A percentile compares a stretch with the other conserved stretches of the same genome.
phyloP scores from a whole-genome alignment of 2,797 vertebrate species.

The Oryzias sinensis region DNA sequence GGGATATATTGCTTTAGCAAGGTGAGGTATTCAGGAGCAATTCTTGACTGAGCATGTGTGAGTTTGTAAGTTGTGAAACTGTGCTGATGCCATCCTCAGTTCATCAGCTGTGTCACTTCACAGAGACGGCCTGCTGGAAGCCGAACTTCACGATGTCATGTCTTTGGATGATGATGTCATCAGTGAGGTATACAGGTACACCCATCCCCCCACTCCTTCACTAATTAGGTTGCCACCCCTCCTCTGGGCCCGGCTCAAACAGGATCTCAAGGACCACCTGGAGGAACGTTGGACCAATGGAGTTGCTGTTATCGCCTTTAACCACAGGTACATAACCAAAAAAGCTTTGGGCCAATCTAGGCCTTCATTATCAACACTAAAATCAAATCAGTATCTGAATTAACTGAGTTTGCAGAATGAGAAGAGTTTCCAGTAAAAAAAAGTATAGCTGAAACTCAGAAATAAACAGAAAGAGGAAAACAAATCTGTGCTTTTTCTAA shows the following conservation, averaged over 20 bases:
- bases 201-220: constrained; percentile 73
- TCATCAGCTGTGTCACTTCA: background rate
- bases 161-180: constrained; percentile 85
- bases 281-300: constrained; percentile 70
- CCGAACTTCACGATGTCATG: constrained; percentile 81
- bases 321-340: constrained; percentile 64
- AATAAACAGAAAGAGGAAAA: no score
- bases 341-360: background rate
- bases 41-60: no score
- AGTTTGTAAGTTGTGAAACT: no score
- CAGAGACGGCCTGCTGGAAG: constrained; percentile 84
- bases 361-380: no score
- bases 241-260: constrained; percentile 77
- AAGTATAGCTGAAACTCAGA: no score
- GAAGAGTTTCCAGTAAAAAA: no score
- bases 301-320: constrained; percentile 65
- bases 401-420: no score
- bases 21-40: constrained; percentile 53
- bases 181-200: constrained; percentile 74
- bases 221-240: constrained; percentile 79
- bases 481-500: no score
- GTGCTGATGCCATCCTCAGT: background rate
- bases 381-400: no score
- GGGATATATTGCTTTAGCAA: constrained; percentile 77
- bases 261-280: constrained; percentile 75